Conservation (phyloP, 2,113 vertebrate species). For the Dissostichus mawsoni region DNA sequence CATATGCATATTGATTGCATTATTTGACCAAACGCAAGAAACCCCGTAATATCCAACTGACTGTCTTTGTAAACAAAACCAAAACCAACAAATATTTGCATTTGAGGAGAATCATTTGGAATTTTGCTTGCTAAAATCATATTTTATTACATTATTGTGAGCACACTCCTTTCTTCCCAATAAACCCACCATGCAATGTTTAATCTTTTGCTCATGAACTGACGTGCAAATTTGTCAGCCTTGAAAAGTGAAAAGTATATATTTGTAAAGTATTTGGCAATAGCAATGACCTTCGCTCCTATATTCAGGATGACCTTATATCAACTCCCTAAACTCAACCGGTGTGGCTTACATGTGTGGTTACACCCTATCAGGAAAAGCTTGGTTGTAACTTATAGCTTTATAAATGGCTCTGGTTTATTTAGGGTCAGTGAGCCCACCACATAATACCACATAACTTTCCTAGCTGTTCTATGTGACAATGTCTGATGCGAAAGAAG, state of each 20-base stretch:
- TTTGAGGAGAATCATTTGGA: not conserved
- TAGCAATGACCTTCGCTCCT: conserved; percentile 26
- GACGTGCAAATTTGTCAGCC: not conserved
- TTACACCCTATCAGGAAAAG: conserved; percentile 1
- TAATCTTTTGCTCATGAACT: not conserved
- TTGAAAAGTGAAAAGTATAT: not conserved
- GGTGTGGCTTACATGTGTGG: not conserved
- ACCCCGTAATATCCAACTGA: not conserved
- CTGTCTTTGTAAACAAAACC: not conserved
- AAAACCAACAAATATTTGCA: not conserved
- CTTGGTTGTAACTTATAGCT: not conserved
- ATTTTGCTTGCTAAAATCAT: not conserved
- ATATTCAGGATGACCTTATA: conserved; percentile 4
- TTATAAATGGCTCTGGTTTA: not conserved
- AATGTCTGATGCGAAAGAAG: not conserved
- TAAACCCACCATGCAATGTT: not conserved
- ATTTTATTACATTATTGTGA: no score
- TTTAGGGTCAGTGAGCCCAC: not conserved
- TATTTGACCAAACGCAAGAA: not conserved
- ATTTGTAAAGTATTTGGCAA: conserved; percentile 17
- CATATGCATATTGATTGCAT: not conserved
- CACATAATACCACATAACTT: not conserved
- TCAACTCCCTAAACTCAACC: conserved; percentile 6
- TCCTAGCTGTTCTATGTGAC: not conserved
- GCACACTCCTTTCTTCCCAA: no score